Evolutionary conservation across 2,113 vertebrate species (phyloP), one percentile per base, ranked within the genome.

Genomic region (rabbit (Oryctolagus cuniculus)): DNA sequence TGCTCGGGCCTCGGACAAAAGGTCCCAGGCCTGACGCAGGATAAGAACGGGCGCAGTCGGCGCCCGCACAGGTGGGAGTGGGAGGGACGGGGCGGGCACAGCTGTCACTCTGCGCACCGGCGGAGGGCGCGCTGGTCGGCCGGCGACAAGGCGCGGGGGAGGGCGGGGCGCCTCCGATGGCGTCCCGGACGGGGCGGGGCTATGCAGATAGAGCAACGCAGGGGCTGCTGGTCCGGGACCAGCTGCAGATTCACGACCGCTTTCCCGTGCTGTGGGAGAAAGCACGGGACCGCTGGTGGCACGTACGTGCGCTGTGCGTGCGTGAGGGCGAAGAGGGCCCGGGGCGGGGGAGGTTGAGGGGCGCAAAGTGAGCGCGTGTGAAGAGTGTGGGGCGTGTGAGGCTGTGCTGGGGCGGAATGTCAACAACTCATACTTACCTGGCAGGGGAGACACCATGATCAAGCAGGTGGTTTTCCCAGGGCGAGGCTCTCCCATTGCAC

Each of bases 341-440:
- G n/a, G 25, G 22, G 10, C 21, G n/a, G n/a, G n/a, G n/a, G n/a
- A n/a, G n/a, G n/a, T n/a, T 80, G 79, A 2, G n/a, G 13, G 21
- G 44, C 44, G 44, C 44, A 34, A 36, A 58, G 31, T 58, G 77
- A 58, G 31, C n/a, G 12, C 25, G n/a, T 22, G 51, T 36, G n/a
- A 0, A 36, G 7, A 27, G 53, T 36, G 78, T 0, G 1, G n/a
- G 12, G 55, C n/a, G 12, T 1, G 6, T 13, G 22, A 3, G 5
- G n/a, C 53, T 61, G 21, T 1, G 10, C 0, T 61, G n/a, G 12
- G n/a, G 11, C 13, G 24, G 11, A 2, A 0, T 9, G 0, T 0
- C 0, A 0, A 0, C 0, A 2, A 10, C 12, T 16, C 15, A 8
- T 27, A 51, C 44, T 29, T 10, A 16, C 13, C 9, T 25, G 24